Evolutionary conservation across 1,140 invertebrate genomes (phyloP).

Genomic region (Drosophila quadrilineata): DNA sequence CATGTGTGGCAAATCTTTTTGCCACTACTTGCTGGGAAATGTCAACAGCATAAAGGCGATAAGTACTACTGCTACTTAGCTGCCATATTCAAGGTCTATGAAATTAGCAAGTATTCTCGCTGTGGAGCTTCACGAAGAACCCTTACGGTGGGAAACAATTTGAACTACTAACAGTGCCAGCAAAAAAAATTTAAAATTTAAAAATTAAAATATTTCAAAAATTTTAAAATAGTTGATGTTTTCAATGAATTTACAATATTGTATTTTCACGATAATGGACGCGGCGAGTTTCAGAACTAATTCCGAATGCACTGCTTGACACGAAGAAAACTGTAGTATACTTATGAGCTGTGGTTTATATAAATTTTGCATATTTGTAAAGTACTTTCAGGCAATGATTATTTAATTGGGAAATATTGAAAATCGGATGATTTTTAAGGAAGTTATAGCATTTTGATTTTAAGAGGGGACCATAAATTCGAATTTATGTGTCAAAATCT

Average conservation of each 20-base stretch:
- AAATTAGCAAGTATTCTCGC: slow-evolving; percentile 1
- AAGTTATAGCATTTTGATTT: too few species aligned
- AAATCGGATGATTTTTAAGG: too few species aligned
- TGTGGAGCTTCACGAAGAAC: too few species aligned
- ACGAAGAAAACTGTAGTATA: too few species aligned
- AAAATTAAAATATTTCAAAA: neutral
- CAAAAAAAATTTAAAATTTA: neutral
- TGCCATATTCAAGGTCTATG: slow-evolving; percentile 11
- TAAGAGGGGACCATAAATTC: too few species aligned
- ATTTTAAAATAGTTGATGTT: neutral
- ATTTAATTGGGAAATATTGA: too few species aligned
- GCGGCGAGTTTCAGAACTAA: too few species aligned
- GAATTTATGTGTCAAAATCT: too few species aligned
- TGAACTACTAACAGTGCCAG: neutral
- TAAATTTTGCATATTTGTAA: too few species aligned
- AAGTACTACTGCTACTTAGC: neutral
- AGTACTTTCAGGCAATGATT: neutral
- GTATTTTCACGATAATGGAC: too few species aligned
- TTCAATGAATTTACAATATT: neutral
- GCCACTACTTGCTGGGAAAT: slow-evolving; percentile 54
- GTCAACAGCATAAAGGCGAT: slow-evolving; percentile 50
- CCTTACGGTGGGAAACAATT: neutral
- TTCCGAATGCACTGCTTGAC: too few species aligned
- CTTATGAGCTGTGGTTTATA: too few species aligned
- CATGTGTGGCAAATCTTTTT: slow-evolving; percentile 39